These are phyloP conservation scores for Brachyhypopomus occidentalis DNA, from an alignment of 2,113 vertebrate species.

Conservation along the genomic window DNA sequence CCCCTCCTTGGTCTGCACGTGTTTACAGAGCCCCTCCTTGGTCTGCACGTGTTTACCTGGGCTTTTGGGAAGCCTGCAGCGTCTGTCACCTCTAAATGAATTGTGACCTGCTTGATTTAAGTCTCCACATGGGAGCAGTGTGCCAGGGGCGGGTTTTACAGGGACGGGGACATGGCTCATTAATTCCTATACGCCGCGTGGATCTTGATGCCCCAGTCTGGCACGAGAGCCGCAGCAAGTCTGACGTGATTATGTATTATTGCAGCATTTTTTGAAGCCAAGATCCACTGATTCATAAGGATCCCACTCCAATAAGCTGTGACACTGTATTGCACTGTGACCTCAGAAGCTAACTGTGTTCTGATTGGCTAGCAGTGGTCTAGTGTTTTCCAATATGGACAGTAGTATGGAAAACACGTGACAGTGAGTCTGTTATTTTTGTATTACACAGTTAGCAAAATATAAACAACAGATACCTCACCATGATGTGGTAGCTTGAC, in stretches of 20 bases:
- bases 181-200: constrained; percentile 34
- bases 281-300: not conserved
- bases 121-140: constrained; percentile 25
- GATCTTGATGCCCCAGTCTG: constrained; percentile 18
- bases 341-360: too few species aligned
- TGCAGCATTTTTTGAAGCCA: not conserved
- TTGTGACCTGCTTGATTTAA: constrained; percentile 24
- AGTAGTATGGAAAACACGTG: too few species aligned
- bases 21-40: not conserved
- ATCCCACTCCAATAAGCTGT: too few species aligned
- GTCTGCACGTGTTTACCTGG: constrained; percentile 8
- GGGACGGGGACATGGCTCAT: constrained; percentile 30
- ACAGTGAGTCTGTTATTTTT: too few species aligned
- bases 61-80: constrained; percentile 21
- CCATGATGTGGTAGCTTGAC: too few species aligned
- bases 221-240: not conserved
- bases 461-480: too few species aligned
- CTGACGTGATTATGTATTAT: not conserved
- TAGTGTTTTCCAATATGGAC: too few species aligned
- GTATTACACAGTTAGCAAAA: too few species aligned
- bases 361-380: too few species aligned
- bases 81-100: constrained; percentile 38
- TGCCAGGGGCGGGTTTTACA: constrained; percentile 32
- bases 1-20: not conserved
- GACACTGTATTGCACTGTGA: too few species aligned